phyloP scores from a whole-genome alignment of 2,888 invertebrate species.

The Petrolisthes cinctipes region DNA sequence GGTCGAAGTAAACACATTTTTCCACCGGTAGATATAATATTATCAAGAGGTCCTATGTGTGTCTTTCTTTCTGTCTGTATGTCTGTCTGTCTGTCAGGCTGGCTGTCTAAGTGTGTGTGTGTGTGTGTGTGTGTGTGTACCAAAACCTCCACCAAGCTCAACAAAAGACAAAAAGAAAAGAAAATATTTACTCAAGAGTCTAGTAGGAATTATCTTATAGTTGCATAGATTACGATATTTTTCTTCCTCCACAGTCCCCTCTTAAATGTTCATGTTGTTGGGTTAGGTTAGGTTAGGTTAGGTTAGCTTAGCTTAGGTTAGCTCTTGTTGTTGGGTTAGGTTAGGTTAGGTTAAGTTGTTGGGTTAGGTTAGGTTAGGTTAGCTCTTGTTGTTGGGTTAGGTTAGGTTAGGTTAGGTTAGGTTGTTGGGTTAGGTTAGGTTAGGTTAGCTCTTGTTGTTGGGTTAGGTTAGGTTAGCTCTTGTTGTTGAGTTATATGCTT shows the following conservation, averaged over 20 bases:
- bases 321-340: not conserved
- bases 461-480: constrained; percentile 12
- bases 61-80: constrained; percentile 3
- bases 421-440: constrained; percentile 13
- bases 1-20: not conserved
- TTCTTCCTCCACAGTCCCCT: not conserved
- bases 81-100: not conserved
- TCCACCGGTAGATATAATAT: not conserved
- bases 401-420: constrained; percentile 23
- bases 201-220: not conserved
- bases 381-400: too few species aligned
- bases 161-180: not conserved
- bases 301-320: too few species aligned
- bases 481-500: not conserved
- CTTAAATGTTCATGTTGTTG: not conserved
- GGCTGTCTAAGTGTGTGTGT: not conserved
- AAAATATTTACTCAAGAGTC: not conserved
- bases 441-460: constrained; percentile 1
- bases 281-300: constrained; percentile 20
- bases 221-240: not conserved
- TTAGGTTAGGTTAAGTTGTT: not conserved
- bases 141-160: not conserved
- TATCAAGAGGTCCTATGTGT: not conserved
- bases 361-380: too few species aligned
- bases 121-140: constrained; percentile 19